Conservation (phyloP, 2,888 invertebrate genomes). For the Agrochola lychnidis region DNA sequence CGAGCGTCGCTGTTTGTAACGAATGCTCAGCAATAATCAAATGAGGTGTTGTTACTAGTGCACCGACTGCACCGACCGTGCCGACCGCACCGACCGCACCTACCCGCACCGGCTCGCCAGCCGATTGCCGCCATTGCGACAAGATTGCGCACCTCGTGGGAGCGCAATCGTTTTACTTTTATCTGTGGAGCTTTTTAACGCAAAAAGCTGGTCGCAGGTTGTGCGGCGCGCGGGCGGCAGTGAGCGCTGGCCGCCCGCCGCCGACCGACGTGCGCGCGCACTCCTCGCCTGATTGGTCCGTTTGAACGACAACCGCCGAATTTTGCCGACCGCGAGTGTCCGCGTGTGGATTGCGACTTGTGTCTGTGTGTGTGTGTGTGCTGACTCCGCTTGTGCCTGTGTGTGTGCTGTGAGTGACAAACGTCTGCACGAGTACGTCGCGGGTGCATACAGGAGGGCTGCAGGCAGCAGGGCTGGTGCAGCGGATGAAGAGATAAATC, state of each 20-base stretch:
- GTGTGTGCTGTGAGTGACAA: slow-evolving; percentile 61
- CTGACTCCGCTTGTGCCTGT: slow-evolving; percentile 55
- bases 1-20: slow-evolving; percentile 43
- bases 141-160: slow-evolving; percentile 74
- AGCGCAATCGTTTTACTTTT: slow-evolving; percentile 83
- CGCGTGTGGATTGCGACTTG: slow-evolving; percentile 53
- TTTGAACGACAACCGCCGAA: slow-evolving; percentile 67
- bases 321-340: slow-evolving; percentile 60
- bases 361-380: slow-evolving; percentile 54
- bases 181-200: slow-evolving; percentile 81
- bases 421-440: slow-evolving; percentile 31
- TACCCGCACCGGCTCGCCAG: slow-evolving; percentile 21
- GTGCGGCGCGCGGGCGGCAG: slow-evolving; percentile 74
- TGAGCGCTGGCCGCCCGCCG: slow-evolving; percentile 79
- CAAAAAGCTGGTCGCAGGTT: slow-evolving; percentile 85
- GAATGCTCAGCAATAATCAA: slow-evolving; percentile 44
- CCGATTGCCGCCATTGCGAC: slow-evolving; percentile 31
- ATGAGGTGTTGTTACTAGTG: slow-evolving; percentile 38
- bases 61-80: slow-evolving; percentile 18
- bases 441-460: slow-evolving; percentile 65
- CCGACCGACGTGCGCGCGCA: slow-evolving; percentile 71
- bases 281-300: slow-evolving; percentile 50
- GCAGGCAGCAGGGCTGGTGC: slow-evolving; percentile 67
- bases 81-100: slow-evolving; percentile 13
- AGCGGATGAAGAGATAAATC: slow-evolving; percentile 77